Percentiles rank a stretch among this genome's conserved stretches.
Conservation (phyloP, 2,797 vertebrate species). For the Xenopus petersii region DNA sequence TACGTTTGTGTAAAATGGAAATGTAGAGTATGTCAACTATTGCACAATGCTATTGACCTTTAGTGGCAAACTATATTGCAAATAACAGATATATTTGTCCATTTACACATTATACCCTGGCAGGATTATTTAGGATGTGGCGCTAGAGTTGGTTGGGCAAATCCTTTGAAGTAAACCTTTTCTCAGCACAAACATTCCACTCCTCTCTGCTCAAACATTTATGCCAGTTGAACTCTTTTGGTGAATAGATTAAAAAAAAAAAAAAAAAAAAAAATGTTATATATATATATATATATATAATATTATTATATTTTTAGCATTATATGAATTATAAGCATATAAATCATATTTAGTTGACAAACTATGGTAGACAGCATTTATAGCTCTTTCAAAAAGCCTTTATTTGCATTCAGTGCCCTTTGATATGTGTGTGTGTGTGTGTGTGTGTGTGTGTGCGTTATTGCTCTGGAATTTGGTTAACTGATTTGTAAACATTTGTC, state of each 20-base stretch:
- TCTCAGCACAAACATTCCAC: conserved; percentile 43
- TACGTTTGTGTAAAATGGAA: too few species aligned
- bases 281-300: too few species aligned
- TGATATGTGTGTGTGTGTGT: conserved; percentile 21
- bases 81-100: not conserved
- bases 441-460: conserved; percentile 14
- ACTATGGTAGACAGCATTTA: too few species aligned
- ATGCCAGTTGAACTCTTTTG: conserved; percentile 26
- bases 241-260: too few species aligned
- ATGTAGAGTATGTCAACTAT: not conserved
- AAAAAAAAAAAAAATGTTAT: too few species aligned
- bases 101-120: not conserved
- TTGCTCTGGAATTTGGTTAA: conserved; percentile 29
- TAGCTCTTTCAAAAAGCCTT: not conserved
- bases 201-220: conserved; percentile 37
- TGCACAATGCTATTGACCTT: not conserved
- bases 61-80: not conserved
- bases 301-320: too few species aligned
- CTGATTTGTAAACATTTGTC: conserved; percentile 40
- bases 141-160: conserved; percentile 5
- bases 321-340: too few species aligned
- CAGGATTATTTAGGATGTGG: not conserved
- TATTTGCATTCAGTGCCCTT: not conserved
- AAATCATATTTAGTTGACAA: too few species aligned
- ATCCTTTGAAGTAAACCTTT: conserved; percentile 39